These are phyloP conservation scores for Drosophila murphyi DNA, from an alignment of 1,140 invertebrate genomes.

Conservation along the genomic window DNA sequence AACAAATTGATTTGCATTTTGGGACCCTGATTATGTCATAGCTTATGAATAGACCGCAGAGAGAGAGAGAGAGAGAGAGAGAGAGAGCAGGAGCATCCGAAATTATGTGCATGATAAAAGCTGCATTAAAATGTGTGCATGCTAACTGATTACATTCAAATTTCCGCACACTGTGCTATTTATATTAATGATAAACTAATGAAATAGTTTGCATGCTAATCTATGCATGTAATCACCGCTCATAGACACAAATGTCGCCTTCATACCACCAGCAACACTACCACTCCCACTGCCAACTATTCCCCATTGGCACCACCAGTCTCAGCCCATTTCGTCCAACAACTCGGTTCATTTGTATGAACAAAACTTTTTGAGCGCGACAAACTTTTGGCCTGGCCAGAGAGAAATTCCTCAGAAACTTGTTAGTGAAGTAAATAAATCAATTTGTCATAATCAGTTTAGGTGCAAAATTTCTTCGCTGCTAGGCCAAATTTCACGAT, in stretches of 20 bases:
- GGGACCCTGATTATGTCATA: constrained; percentile 71
- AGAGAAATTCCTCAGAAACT: constrained; percentile 76
- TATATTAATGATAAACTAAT: constrained; percentile 74
- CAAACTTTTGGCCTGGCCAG: constrained; percentile 66
- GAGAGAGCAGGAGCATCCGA: constrained; percentile 14
- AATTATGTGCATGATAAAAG: constrained; percentile 74
- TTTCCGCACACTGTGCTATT: constrained; percentile 60
- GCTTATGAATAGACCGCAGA: constrained; percentile 36
- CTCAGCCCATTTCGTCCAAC: constrained; percentile 9
- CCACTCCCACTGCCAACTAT: background rate
- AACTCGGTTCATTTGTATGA: constrained; percentile 68
- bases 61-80: background rate
- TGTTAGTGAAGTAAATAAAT: constrained; percentile 84
- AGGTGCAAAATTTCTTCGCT: constrained; percentile 79
- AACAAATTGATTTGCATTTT: constrained; percentile 83
- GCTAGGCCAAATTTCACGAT: constrained; percentile 74
- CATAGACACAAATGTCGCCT: constrained; percentile 18
- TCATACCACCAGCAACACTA: background rate
- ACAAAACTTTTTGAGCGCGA: constrained; percentile 66
- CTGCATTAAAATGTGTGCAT: constrained; percentile 70
- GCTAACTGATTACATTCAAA: constrained; percentile 75
- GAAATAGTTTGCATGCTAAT: constrained; percentile 75
- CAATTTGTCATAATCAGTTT: constrained; percentile 84
- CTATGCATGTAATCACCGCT: constrained; percentile 48
- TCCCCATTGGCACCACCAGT: no score